A percentile compares a stretch with the other conserved stretches of the same genome.
phyloP scores from a whole-genome alignment of 2,888 invertebrate species.

The Conops quadrifasciatus region DNA sequence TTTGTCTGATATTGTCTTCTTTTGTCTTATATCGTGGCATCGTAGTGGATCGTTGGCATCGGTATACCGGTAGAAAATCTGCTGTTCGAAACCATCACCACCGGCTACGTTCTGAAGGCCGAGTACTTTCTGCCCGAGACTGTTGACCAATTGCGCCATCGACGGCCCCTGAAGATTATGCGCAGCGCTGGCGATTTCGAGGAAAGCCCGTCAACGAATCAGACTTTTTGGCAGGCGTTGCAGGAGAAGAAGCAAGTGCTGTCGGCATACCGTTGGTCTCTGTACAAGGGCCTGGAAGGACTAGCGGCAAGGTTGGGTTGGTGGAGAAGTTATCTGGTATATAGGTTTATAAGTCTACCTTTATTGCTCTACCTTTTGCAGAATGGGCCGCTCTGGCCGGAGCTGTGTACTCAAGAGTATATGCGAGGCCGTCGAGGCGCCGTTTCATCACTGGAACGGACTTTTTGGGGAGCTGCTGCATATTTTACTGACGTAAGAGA shows the following conservation, averaged over 20 bases:
- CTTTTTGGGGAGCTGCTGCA: slow-evolving; percentile 79
- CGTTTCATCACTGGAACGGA: slow-evolving; percentile 76
- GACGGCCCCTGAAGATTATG: slow-evolving; percentile 45
- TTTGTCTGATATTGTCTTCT: not conserved
- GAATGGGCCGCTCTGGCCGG: slow-evolving; percentile 73
- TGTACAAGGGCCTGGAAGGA: slow-evolving; percentile 56
- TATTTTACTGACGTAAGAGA: slow-evolving; percentile 77
- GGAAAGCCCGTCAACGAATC: not conserved
- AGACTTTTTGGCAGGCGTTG: slow-evolving; percentile 40
- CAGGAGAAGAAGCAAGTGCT: slow-evolving; percentile 42
- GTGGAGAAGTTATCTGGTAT: not conserved
- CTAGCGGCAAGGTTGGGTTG: slow-evolving; percentile 50
- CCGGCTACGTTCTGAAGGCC: slow-evolving; percentile 60
- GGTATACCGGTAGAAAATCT: slow-evolving; percentile 62
- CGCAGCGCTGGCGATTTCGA: not conserved
- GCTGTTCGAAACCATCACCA: slow-evolving; percentile 58
- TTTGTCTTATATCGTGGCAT: not conserved
- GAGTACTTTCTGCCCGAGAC: slow-evolving; percentile 59
- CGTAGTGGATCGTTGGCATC: slow-evolving; percentile 60
- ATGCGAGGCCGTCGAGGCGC: slow-evolving; percentile 77
- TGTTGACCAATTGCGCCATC: slow-evolving; percentile 50
- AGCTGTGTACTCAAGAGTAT: slow-evolving; percentile 79
- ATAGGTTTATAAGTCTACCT: not conserved
- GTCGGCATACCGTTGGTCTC: slow-evolving; percentile 56
- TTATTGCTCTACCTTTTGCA: slow-evolving; percentile 49